Evolutionary conservation across 2,888 invertebrate species (phyloP), one percentile per base, ranked within the genome.

Genomic region (Pinctada fucata): DNA sequence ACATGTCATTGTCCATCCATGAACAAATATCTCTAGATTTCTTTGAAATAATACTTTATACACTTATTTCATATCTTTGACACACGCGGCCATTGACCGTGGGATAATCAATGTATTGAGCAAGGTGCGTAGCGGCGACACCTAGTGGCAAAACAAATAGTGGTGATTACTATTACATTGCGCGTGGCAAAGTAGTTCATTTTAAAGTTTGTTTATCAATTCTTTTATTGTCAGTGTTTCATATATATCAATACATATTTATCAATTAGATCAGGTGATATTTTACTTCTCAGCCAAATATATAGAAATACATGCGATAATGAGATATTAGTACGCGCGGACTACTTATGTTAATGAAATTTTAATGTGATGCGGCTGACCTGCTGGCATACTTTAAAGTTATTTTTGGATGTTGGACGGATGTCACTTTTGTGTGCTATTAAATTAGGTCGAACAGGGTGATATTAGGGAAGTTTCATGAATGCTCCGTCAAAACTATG

Each of bases 351-450:
- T 82, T 87, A 87, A 87, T 86, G 72, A 80, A 72, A 78, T 79
- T 80, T 31, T 80, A 82, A 84, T 83, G 75, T 81, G 76, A 82
- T 83, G 83, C 79, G 81, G 80, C 76, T 88, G 88, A 88, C 87
- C 88, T 84, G 84, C 78, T 86, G 74, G 85, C 85, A 81, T 83
- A 84, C 81, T 84, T 86, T 72, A 63, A 76, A 82, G 85, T 88
- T 88, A 88, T 89, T 89, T 89, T 88, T 88, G 88, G 86, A 88
- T 84, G 50, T 77, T 78, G 83, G 82, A 85, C 86, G 86, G 86
- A 87, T 87, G 84, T 84, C 82, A 82, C 84, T 82, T 85, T 84
- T 87, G 83, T 85, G 85, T 84, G 79, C 84, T 84, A 82, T 84
- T 84, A 87, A 86, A 87, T 87, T 85, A 84, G 87, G 86, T 87